These are phyloP conservation scores for Oenanthe melanoleuca DNA, from an alignment of 2,113 vertebrate species.

Conservation along the genomic window DNA sequence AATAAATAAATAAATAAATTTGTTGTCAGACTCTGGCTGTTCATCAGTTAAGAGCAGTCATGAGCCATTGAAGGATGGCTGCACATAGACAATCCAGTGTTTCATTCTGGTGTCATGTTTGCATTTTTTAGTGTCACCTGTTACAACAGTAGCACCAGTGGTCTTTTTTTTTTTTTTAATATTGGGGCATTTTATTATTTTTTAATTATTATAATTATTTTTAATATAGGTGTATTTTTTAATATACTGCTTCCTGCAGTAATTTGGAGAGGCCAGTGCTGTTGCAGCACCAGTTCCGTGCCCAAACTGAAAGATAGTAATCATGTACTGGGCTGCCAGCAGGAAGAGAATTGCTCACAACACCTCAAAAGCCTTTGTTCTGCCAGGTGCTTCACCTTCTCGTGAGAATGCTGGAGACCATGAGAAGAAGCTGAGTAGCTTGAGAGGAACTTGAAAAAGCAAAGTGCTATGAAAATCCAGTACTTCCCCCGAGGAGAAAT, in stretches of 20 bases:
- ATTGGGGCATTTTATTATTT: neutral
- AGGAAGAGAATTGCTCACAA: neutral
- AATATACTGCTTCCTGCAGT: neutral
- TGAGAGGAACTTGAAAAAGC: neutral
- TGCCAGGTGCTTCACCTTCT: neutral
- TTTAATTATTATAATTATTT: too few species aligned
- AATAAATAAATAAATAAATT: neutral
- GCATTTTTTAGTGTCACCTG: neutral
- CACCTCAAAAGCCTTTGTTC: neutral
- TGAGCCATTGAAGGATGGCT: neutral
- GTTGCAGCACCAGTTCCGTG: neutral
- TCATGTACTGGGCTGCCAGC: accelerated
- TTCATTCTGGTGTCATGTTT: neutral
- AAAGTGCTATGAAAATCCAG: neutral
- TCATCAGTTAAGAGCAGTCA: neutral
- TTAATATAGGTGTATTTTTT: neutral
- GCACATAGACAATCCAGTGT: neutral
- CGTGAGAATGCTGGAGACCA: accelerated
- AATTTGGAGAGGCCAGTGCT: neutral
- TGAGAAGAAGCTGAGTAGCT: accelerated
- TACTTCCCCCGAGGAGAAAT: neutral
- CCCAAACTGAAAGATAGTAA: neutral
- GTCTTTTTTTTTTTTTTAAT: neutral
- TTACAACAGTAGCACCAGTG: neutral
- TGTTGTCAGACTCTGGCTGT: neutral